phyloP scores from a whole-genome alignment of 2,888 invertebrate genomes.

The Conus canariensis region DNA sequence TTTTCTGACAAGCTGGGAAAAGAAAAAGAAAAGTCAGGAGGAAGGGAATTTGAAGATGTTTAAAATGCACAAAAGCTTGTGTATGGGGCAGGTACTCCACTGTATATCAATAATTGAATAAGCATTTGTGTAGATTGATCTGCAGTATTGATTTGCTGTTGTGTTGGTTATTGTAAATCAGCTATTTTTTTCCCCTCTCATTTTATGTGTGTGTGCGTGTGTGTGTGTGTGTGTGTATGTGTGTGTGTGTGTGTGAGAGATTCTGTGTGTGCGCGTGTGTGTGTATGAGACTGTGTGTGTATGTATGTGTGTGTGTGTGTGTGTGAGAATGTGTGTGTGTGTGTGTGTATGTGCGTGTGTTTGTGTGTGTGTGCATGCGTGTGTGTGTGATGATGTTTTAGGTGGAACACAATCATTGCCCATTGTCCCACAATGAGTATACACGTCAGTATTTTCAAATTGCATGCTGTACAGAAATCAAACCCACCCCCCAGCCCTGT shows the following conservation, averaged over 20 bases:
- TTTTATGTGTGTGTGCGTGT: not conserved
- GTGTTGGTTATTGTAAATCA: too few species aligned
- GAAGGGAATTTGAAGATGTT: too few species aligned
- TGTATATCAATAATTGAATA: not conserved
- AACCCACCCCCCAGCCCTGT: too few species aligned
- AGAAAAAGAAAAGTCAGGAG: too few species aligned
- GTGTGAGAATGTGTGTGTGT: not conserved
- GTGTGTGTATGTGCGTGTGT: not conserved
- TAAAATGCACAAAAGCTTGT: not conserved
- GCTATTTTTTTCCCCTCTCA: too few species aligned
- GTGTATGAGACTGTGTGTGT: not conserved
- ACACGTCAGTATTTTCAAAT: too few species aligned
- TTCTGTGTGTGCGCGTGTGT: not conserved
- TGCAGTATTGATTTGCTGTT: too few species aligned
- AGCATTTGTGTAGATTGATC: too few species aligned
- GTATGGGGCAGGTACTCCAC: not conserved
- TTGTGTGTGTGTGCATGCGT: not conserved
- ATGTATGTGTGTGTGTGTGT: not conserved
- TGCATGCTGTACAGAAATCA: too few species aligned
- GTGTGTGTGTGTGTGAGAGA: not conserved
- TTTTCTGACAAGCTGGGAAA: too few species aligned
- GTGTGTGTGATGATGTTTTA: not conserved
- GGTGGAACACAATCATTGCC: too few species aligned
- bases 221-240: not conserved
- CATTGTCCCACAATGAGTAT: too few species aligned